Percentiles rank a stretch among this genome's conserved stretches.
Evolutionary conservation across 2,888 invertebrate genomes (phyloP).

Genomic region (Carterocephalus palaemon): DNA sequence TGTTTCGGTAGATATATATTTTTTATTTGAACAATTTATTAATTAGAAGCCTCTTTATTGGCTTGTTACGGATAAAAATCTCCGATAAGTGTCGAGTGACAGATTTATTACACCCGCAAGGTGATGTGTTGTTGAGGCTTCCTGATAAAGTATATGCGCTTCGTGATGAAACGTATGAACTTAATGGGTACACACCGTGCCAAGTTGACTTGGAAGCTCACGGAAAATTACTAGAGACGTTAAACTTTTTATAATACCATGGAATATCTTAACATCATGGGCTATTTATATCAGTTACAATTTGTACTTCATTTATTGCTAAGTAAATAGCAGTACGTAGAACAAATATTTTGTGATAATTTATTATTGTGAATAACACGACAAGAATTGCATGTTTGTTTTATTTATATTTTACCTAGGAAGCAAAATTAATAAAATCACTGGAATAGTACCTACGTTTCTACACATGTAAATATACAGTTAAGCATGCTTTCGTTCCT

Average conservation of each 20-base stretch:
- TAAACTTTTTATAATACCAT: conserved; percentile 13
- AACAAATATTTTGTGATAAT: conserved; percentile 4
- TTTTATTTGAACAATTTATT: conserved; percentile 67
- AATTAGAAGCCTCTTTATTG: conserved; percentile 69
- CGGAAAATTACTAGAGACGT: conserved; percentile 19
- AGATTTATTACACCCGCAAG: conserved; percentile 68
- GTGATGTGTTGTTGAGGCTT: conserved; percentile 58
- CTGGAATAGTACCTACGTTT: too few relatives aligned
- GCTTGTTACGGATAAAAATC: conserved; percentile 60
- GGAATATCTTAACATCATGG: not conserved
- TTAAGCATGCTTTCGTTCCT: too few relatives aligned
- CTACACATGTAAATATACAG: too few relatives aligned
- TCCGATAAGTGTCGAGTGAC: conserved; percentile 63
- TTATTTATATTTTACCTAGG: conserved; percentile 3
- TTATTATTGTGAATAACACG: conserved; percentile 5
- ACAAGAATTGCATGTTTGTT: conserved; percentile 3
- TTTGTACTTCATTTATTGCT: conserved; percentile 1
- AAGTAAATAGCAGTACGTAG: not conserved
- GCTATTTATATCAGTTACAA: conserved; percentile 5
- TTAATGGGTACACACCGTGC: conserved; percentile 20
- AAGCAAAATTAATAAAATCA: not conserved
- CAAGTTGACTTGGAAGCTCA: conserved; percentile 23
- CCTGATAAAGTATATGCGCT: conserved; percentile 39
- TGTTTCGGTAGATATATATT: conserved; percentile 45
- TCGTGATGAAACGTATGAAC: conserved; percentile 24